A percentile compares a stretch with the other conserved stretches of the same genome.
phyloP scores from a whole-genome alignment of 2,888 invertebrate species.

The Agonum fuliginosum region DNA sequence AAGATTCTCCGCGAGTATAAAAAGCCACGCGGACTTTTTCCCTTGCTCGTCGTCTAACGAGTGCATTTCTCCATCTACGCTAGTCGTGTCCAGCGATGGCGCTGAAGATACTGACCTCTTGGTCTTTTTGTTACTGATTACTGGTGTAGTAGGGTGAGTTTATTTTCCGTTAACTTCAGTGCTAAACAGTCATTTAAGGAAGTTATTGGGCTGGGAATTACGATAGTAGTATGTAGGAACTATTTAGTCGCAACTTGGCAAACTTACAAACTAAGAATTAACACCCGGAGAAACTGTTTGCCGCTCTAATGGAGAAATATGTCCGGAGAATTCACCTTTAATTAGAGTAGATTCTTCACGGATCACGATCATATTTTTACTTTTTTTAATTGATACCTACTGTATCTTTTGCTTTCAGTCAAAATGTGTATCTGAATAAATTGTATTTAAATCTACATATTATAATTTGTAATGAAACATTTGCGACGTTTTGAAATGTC shows the following conservation, averaged over 20 bases:
- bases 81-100: conserved; percentile 42
- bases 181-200: conserved; percentile 46
- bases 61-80: conserved; percentile 17
- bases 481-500: no score
- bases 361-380: no score
- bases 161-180: conserved; percentile 48
- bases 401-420: no score
- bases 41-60: conserved; percentile 34
- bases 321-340: conserved; percentile 8
- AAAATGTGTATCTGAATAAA: no score
- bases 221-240: conserved; percentile 17
- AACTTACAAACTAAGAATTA: conserved; percentile 43
- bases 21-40: not conserved
- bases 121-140: conserved; percentile 39
- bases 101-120: conserved; percentile 35
- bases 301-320: conserved; percentile 19
- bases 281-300: conserved; percentile 5
- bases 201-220: conserved; percentile 47
- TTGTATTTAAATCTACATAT: no score
- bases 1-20: not conserved
- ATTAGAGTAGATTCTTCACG: not conserved
- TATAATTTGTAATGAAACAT: no score
- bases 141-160: not conserved
- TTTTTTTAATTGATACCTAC: no score
- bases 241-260: conserved; percentile 33